Evolutionary conservation across 2,113 vertebrate genomes (phyloP), one percentile per base, ranked within the genome.

Genomic region (Globicephala melas): DNA sequence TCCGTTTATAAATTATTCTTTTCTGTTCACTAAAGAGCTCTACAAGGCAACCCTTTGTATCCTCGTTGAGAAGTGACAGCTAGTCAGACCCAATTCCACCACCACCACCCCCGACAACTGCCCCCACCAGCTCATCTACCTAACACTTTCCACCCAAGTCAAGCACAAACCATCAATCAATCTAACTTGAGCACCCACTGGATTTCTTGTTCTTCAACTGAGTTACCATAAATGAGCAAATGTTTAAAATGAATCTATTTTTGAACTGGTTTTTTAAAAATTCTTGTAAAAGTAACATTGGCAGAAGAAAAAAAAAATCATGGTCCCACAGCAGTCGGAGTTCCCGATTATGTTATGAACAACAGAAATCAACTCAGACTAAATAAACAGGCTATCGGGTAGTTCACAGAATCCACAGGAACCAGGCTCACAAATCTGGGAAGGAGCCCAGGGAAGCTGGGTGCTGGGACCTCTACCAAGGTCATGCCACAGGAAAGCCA

Each of bases 381-480:
- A 74, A 89, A 84, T 79, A 81, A 76, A 36, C 71, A 96, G 73
- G 41, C 77, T 94, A 82, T 79, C n/a, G 50, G 55, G 53, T 44
- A 73, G 62, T 84, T 87, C 82, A 58, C 63, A 93, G 81, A 89
- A 87, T 79, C 79, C 76, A 62, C 89, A 83, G 67, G 70, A 68
- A 62, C 12, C 8, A 90, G 65, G 38, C 70, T 95, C 63, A 63
- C 71, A 76, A 87, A 62, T n/a, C 84, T 15, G 3, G 79, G 62
- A 86, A 65, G 83, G 14, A 95, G 55, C 95, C 91, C 91, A 90
- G 62, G 44, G 36, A 89, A 95, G 31, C 67, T 33, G 26, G 77
- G 25, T 28, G 11, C 80, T 90, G 62, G 55, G 50, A 92, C 38
- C 21, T 87, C 88, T 94, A 28, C 70, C 53, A 90, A 88, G 88